These are phyloP conservation scores for Phenganax subtilis DNA, from an alignment of 92 coral and sea anemone species.

Conservation along the genomic window DNA sequence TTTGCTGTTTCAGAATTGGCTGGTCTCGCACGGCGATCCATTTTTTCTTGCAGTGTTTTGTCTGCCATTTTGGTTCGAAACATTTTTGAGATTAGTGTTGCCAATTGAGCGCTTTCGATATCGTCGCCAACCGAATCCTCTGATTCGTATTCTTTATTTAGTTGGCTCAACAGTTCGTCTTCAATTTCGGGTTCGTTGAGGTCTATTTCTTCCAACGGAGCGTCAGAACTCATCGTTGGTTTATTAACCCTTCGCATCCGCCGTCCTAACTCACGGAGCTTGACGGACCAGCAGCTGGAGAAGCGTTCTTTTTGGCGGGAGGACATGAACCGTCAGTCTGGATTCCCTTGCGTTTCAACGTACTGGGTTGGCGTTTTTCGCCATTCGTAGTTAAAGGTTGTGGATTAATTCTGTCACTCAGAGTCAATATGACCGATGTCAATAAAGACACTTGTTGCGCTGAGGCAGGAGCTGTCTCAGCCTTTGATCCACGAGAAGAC, in stretches of 20 bases:
- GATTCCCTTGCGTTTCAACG: background rate
- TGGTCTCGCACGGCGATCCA: conserved; percentile 45
- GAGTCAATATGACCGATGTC: conserved; percentile 33
- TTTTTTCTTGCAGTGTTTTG: conserved; percentile 40
- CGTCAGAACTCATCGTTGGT: conserved; percentile 16
- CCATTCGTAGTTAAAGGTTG: conserved; percentile 44
- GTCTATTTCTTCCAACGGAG: background rate
- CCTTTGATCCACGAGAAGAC: background rate
- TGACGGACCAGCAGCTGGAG: conserved; percentile 3
- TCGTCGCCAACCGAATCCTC: background rate
- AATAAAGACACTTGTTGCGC: conserved; percentile 28
- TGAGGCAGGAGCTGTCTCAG: conserved; percentile 21
- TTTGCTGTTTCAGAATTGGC: conserved; percentile 37
- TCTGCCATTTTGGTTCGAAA: conserved; percentile 44
- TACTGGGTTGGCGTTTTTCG: background rate
- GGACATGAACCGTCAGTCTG: conserved; percentile 5
- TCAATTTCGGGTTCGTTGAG: conserved; percentile 29
- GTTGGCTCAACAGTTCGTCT: background rate
- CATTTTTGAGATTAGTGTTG: conserved; percentile 47
- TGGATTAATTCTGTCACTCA: conserved; percentile 24
- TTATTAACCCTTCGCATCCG: conserved; percentile 11
- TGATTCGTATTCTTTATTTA: background rate
- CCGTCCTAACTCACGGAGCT: background rate
- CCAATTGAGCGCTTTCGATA: conserved; percentile 35
- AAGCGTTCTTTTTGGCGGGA: conserved; percentile 54